Evolutionary conservation across 2,797 vertebrate genomes (phyloP).

Genomic region (Neosilurus hyrtlii): DNA sequence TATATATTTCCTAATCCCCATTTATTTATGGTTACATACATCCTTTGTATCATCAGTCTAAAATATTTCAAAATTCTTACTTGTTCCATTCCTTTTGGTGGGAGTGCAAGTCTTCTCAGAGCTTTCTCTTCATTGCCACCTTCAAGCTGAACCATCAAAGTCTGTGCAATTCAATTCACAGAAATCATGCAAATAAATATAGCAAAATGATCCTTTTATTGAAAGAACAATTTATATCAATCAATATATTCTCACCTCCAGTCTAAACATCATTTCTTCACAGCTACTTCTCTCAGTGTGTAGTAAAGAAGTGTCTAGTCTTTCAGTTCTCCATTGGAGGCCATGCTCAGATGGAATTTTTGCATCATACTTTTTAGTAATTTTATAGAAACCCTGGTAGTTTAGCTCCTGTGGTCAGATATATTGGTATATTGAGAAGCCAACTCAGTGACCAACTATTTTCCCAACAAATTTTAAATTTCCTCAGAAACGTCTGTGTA

Average conservation of each 20-base stretch:
- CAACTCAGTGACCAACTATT: background rate
- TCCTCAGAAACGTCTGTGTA: background rate
- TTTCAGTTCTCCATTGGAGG: constrained; percentile 53
- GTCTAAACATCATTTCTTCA: constrained; percentile 52
- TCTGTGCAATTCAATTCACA: constrained; percentile 42
- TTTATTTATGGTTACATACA: background rate
- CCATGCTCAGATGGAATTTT: constrained; percentile 50
- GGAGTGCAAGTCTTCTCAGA: constrained; percentile 55
- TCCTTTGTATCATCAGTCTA: background rate
- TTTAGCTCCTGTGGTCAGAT: constrained; percentile 55
- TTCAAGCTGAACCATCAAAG: constrained; percentile 58
- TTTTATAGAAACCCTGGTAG: constrained; percentile 56
- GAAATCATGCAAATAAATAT: background rate
- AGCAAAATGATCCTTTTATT: background rate
- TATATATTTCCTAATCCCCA: background rate
- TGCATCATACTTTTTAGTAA: constrained; percentile 58
- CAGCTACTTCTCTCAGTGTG: constrained; percentile 45
- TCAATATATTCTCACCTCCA: constrained; percentile 50
- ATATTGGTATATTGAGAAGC: background rate
- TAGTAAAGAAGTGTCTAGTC: constrained; percentile 54
- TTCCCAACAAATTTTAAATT: background rate
- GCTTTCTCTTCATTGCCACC: constrained; percentile 58
- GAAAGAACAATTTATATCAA: background rate
- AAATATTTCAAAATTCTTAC: constrained; percentile 37
- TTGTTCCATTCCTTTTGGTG: constrained; percentile 32